Conservation (phyloP, 2,888 invertebrate genomes). For the Steromphala cineraria region DNA sequence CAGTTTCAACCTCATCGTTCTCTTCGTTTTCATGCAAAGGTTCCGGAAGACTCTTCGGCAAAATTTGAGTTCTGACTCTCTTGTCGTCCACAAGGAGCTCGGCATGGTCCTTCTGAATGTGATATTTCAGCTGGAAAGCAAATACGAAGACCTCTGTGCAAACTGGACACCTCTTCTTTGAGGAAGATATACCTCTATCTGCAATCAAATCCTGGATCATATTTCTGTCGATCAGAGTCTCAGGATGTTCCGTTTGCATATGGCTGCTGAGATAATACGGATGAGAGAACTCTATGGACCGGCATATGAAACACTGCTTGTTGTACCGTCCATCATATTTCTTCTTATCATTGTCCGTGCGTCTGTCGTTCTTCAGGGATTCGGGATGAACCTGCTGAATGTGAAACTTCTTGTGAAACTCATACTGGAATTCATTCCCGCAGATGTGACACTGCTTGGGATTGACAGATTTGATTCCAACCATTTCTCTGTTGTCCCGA, state of each 20-base stretch:
- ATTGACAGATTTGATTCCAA: background rate
- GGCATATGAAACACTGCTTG: background rate
- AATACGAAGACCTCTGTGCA: background rate
- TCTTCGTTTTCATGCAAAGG: background rate
- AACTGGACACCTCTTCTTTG: constrained; percentile 4
- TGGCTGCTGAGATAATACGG: background rate
- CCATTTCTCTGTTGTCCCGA: background rate
- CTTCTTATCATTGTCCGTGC: background rate
- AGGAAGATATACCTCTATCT: no score
- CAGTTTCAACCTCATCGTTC: background rate
- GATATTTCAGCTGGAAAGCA: constrained; percentile 1
- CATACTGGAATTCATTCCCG: background rate
- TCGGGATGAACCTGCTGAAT: background rate
- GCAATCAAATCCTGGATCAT: background rate
- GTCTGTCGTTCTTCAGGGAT: background rate
- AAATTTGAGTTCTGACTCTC: background rate
- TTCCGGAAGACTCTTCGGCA: background rate
- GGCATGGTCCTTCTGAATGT: constrained; percentile 4
- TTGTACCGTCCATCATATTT: background rate
- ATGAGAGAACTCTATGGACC: background rate
- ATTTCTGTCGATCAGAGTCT: background rate
- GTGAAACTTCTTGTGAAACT: constrained; percentile 4
- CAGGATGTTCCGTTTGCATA: background rate
- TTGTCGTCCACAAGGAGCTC: background rate
- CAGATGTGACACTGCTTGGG: background rate